A percentile compares a stretch with the other conserved stretches of the same genome.
phyloP scores from a whole-genome alignment of 53 echinoderm and acorn worm genomes.

The Antedon mediterranea region DNA sequence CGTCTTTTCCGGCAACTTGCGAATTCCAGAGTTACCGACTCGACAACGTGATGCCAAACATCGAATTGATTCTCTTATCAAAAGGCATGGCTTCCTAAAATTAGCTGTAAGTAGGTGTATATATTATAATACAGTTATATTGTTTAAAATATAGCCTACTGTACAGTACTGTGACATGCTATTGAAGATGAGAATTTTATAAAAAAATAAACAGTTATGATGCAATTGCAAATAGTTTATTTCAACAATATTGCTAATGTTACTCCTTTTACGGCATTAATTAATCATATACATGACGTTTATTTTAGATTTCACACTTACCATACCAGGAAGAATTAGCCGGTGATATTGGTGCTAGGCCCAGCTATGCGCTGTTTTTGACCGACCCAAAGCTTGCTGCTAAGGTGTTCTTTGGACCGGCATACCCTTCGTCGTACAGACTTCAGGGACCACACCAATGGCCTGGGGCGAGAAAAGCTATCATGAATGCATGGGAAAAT shows the following conservation, averaged over 20 bases:
- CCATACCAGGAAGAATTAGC: conserved; percentile 47
- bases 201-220: too few relatives aligned
- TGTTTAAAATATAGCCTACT: neutral
- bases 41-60: conserved; percentile 39
- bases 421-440: conserved; percentile 47
- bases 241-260: too few relatives aligned
- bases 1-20: conserved; percentile 43
- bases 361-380: conserved; percentile 36
- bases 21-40: conserved; percentile 30
- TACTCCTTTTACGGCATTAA: neutral
- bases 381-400: conserved; percentile 50
- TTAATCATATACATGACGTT: neutral
- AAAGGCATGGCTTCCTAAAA: conserved; percentile 57
- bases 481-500: conserved; percentile 28
- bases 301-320: conserved; percentile 34
- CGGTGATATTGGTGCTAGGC: conserved; percentile 38
- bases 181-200: too few relatives aligned
- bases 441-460: conserved; percentile 50
- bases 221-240: too few relatives aligned
- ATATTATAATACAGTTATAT: too few relatives aligned
- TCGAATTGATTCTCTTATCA: conserved; percentile 22
- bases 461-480: conserved; percentile 41
- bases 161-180: too few relatives aligned
- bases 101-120: conserved; percentile 49
- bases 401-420: conserved; percentile 51